Evolutionary conservation across 2,113 vertebrate species (phyloP).

Genomic region (Strigops habroptila): DNA sequence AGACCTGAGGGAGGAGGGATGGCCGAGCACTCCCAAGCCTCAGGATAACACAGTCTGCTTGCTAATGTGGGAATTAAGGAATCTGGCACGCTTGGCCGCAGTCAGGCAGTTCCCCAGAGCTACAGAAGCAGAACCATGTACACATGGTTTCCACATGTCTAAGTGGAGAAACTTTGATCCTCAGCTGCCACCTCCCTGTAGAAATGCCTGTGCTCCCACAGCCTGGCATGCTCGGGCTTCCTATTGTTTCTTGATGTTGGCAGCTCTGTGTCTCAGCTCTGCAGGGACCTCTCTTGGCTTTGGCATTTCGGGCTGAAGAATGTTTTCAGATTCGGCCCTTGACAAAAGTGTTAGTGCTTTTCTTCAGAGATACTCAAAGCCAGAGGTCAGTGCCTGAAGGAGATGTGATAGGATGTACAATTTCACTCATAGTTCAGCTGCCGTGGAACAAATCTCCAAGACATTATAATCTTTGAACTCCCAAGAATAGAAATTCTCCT

Average conservation of each 20-base stretch:
- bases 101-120: background rate
- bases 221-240: background rate
- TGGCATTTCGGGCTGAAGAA: background rate
- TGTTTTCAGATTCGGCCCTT: background rate
- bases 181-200: background rate
- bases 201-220: fast-evolving
- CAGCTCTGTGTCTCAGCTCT: background rate
- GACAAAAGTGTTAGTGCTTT: background rate
- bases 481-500: background rate
- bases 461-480: background rate
- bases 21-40: fast-evolving
- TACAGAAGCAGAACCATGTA: background rate
- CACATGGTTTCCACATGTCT: background rate
- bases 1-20: background rate
- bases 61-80: background rate
- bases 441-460: fast-evolving
- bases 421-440: background rate
- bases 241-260: background rate
- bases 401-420: background rate
- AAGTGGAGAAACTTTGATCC: background rate
- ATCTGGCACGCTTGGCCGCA: fast-evolving
- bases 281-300: background rate
- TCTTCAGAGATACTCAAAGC: background rate
- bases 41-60: background rate
- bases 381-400: background rate